Evolutionary conservation across 2,888 invertebrate genomes (phyloP), one percentile per base, ranked within the genome.

Genomic region (Anaspis maculata): DNA sequence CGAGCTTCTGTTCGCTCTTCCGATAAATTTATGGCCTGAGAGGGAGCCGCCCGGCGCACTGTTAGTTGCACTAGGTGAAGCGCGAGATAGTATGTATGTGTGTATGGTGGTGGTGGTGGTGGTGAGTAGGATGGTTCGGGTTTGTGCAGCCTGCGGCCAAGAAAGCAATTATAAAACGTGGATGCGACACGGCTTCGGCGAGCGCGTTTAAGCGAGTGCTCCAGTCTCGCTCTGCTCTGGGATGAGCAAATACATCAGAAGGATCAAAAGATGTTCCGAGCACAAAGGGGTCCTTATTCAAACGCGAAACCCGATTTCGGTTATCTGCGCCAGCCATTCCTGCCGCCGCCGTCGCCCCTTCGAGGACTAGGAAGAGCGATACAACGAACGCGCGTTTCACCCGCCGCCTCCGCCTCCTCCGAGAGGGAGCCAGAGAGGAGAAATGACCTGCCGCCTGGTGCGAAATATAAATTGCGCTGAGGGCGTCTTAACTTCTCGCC

Each of bases 271-370:
- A 59, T 58, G 57, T 54, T 53, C 49, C 43, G 46, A 45, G 45
- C 54, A 54, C 56, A 60, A 57, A 60, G 45, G 55, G 54, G 55
- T 53, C 49, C 55, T 59, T 55, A 58, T 59, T 58, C 59, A 57
- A 54, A 57, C 56, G 59, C 54, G 56, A 59, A 59, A 59, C 58
- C 57, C 57, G 60, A 61, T 61, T 61, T 61, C 48, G 59, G 59
- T 60, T 61, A 60, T 61, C 60, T 60, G 50, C 46, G 45, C 43
- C 41, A 39, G 45, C 51, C 52, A 52, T 46, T 43, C 51, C 32
- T 32, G 22, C 31, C 31, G 24, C 30, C 34, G n/a, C n/a, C n/a
- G n/a, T n/a, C n/a, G n/a, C n/a, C n/a, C n/a, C n/a, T n/a, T n/a
- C n/a, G n/a, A n/a, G n/a, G n/a, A n/a, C n/a, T n/a, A n/a, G n/a